Conservation (phyloP, 2,797 vertebrate species). For the Pseudochaenichthys georgianus region DNA sequence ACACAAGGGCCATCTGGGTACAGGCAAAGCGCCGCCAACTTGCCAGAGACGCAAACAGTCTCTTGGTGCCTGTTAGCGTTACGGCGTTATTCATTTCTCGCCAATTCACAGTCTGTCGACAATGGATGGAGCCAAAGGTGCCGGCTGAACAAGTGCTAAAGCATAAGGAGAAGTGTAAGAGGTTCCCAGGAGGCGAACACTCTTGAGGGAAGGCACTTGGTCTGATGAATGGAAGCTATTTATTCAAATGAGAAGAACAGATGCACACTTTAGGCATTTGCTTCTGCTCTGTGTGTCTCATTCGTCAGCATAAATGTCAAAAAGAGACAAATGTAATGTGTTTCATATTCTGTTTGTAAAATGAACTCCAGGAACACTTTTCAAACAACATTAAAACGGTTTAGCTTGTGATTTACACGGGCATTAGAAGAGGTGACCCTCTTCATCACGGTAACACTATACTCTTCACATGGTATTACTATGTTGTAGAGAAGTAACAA, state of each 20-base stretch:
- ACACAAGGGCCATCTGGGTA: constrained; percentile 57
- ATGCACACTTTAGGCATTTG: constrained; percentile 4
- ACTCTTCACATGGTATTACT: background rate
- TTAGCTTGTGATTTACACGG: background rate
- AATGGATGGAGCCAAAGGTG: constrained; percentile 5
- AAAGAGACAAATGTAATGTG: constrained; percentile 4
- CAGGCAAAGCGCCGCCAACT: constrained; percentile 21
- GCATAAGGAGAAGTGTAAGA: background rate
- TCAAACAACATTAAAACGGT: background rate
- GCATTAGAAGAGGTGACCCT: background rate
- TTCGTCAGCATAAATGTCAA: constrained; percentile 12
- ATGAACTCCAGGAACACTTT: background rate
- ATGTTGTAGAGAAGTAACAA: background rate
- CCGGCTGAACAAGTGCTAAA: constrained; percentile 9
- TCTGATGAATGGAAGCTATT: constrained; percentile 30
- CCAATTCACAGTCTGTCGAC: constrained; percentile 35
- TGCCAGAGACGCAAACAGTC: constrained; percentile 32
- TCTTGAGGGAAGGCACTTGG: background rate
- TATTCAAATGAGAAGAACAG: constrained; percentile 32
- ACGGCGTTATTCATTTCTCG: constrained; percentile 35
- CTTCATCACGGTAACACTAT: background rate
- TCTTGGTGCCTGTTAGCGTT: constrained; percentile 33
- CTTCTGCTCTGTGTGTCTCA: background rate
- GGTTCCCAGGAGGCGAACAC: background rate
- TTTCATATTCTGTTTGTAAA: constrained; percentile 12